These are phyloP conservation scores for Syngnathus rostellatus DNA, from an alignment of 2,797 vertebrate species.

Conservation along the genomic window DNA sequence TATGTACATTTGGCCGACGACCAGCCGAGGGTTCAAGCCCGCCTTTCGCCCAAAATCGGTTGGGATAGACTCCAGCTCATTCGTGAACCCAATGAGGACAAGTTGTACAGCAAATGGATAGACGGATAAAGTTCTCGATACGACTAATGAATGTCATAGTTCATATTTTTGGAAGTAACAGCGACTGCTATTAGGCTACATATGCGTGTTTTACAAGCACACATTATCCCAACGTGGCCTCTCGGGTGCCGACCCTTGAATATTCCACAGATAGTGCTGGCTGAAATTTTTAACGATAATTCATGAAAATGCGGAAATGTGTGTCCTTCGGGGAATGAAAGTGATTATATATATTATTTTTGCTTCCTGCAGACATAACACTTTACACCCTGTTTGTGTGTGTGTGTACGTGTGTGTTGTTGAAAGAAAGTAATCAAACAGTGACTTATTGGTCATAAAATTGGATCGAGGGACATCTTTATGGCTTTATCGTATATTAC, in stretches of 20 bases:
- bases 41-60: background rate
- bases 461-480: conserved; percentile 4
- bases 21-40: background rate
- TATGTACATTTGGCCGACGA: background rate
- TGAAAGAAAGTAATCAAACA: conserved; percentile 10
- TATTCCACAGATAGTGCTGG: conserved; percentile 12
- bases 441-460: conserved; percentile 10
- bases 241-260: conserved; percentile 9
- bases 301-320: conserved; percentile 16
- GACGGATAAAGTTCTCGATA: background rate
- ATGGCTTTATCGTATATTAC: conserved; percentile 4
- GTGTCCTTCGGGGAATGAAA: conserved; percentile 16
- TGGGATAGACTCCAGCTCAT: background rate
- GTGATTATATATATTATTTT: conserved; percentile 21
- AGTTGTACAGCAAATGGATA: background rate
- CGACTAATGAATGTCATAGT: background rate
- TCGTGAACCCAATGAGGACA: background rate
- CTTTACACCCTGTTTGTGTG: background rate
- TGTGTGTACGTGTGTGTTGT: background rate
- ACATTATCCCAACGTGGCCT: background rate
- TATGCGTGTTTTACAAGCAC: background rate
- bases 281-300: conserved; percentile 32
- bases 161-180: background rate
- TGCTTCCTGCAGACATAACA: conserved; percentile 5
- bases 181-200: background rate